phyloP scores from a whole-genome alignment of 2,888 invertebrate species.

The Lysandra coridon region DNA sequence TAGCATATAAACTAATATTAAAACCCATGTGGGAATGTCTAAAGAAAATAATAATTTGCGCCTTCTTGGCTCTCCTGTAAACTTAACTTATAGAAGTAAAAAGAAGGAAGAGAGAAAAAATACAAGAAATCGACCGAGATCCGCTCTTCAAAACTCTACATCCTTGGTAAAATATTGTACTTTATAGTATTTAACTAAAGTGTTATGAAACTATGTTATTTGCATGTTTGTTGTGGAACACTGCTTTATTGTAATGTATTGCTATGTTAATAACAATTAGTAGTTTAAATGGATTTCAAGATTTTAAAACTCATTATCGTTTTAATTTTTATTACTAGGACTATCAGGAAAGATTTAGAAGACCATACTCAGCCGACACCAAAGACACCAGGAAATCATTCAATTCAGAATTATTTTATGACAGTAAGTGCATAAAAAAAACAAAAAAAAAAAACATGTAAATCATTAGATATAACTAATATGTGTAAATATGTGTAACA shows the following conservation, averaged over 20 bases:
- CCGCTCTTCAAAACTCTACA: slow-evolving; percentile 66
- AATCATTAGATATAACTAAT: not conserved
- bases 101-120: slow-evolving; percentile 69
- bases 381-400: slow-evolving; percentile 67
- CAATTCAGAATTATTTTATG: slow-evolving; percentile 63
- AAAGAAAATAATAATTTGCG: slow-evolving; percentile 70
- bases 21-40: slow-evolving; percentile 58
- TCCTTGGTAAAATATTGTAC: slow-evolving; percentile 55
- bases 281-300: not conserved
- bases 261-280: too few relatives aligned
- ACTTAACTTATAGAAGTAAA: slow-evolving; percentile 66
- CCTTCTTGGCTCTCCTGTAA: slow-evolving; percentile 72
- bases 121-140: slow-evolving; percentile 64
- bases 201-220: not conserved
- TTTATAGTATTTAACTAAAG: not conserved
- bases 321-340: slow-evolving; percentile 52
- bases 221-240: too few relatives aligned
- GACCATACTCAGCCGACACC: slow-evolving; percentile 74
- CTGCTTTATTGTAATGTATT: too few relatives aligned
- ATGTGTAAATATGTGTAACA: too few relatives aligned
- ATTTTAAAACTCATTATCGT: not conserved
- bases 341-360: slow-evolving; percentile 61
- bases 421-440: slow-evolving; percentile 51
- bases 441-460: not conserved
- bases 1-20: not conserved